phyloP scores from a whole-genome alignment of 2,113 vertebrate genomes.

The Chinchilla lanigera region DNA sequence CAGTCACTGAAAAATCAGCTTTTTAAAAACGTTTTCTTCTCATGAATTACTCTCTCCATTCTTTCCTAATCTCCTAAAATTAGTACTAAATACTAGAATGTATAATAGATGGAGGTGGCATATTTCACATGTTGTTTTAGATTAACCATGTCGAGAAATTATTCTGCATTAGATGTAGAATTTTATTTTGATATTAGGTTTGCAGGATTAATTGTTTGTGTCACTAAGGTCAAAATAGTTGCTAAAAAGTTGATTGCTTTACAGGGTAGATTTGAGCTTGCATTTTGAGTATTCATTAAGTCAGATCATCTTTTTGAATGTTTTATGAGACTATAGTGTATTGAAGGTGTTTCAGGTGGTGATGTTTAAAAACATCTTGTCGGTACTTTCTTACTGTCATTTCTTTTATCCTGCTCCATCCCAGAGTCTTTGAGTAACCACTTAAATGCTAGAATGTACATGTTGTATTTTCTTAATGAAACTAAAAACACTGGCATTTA shows the following conservation, averaged over 20 bases:
- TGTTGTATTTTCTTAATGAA: constrained; percentile 66
- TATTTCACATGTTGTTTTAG: constrained; percentile 85
- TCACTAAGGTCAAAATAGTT: constrained; percentile 90
- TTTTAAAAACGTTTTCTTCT: constrained; percentile 48
- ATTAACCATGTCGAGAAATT: constrained; percentile 87
- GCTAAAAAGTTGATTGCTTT: constrained; percentile 90
- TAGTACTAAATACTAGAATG: constrained; percentile 84
- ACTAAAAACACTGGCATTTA: neutral
- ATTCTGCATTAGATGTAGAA: constrained; percentile 90
- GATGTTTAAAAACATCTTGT: constrained; percentile 80
- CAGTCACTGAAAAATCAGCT: constrained; percentile 73
- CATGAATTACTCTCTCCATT: constrained; percentile 77
- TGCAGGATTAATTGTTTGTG: constrained; percentile 90
- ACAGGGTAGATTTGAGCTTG: constrained; percentile 91
- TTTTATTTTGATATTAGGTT: constrained; percentile 93
- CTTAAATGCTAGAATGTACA: neutral
- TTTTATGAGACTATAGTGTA: constrained; percentile 87
- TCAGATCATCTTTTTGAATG: constrained; percentile 88
- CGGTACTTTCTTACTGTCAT: constrained; percentile 70
- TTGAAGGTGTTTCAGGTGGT: constrained; percentile 84
- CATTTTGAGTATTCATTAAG: constrained; percentile 95
- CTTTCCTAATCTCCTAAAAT: constrained; percentile 84
- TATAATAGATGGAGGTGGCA: constrained; percentile 84
- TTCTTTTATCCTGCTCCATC: constrained; percentile 68
- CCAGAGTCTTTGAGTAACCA: constrained; percentile 51